Evolutionary conservation across 53 echinoderm and acorn worm genomes (phyloP).

Genomic region (Astropecten irregularis): DNA sequence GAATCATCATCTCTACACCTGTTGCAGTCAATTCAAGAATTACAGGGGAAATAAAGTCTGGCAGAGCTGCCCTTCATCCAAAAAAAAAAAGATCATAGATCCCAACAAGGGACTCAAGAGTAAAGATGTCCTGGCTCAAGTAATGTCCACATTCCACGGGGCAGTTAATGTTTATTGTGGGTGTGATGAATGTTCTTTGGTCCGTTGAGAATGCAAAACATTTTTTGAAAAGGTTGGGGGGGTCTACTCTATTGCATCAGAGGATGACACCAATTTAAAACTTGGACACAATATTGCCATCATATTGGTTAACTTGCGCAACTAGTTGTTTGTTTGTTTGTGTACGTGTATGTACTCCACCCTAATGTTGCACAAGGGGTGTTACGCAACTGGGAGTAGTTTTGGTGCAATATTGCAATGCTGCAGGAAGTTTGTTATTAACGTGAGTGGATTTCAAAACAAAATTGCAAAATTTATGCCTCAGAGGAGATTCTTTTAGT

Average conservation of each 20-base stretch:
- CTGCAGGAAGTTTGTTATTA: background rate
- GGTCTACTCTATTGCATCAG: background rate
- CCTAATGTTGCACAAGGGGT: background rate
- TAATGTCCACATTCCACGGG: too few relatives aligned
- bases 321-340: background rate
- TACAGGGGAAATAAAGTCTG: constrained; percentile 27
- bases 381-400: background rate
- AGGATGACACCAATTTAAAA: background rate
- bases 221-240: too few relatives aligned
- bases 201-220: too few relatives aligned
- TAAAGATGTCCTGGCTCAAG: background rate
- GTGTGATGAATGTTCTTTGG: too few relatives aligned
- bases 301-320: background rate
- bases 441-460: background rate
- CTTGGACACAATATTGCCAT: background rate
- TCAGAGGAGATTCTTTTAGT: background rate
- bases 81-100: background rate
- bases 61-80: background rate
- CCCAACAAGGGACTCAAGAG: background rate
- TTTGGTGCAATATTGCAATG: background rate
- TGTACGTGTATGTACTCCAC: background rate
- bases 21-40: constrained; percentile 6
- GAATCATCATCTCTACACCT: constrained; percentile 46
- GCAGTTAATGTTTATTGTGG: too few relatives aligned
- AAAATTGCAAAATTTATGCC: background rate